A percentile compares a stretch with the other conserved stretches of the same genome.
phyloP scores from a whole-genome alignment of 2,888 invertebrate genomes.

The Stramonita haemastoma region DNA sequence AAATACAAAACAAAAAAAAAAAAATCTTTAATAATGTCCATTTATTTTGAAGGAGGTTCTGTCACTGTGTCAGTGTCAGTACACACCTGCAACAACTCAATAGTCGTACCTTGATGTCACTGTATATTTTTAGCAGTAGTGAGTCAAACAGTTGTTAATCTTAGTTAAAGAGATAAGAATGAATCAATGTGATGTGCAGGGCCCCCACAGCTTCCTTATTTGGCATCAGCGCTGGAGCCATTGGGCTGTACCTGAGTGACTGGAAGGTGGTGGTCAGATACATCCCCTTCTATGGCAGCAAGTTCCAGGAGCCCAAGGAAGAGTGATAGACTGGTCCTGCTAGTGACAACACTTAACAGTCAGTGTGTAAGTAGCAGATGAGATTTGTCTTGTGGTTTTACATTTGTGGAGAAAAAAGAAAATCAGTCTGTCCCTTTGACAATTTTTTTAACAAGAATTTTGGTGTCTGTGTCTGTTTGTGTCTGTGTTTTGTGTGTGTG shows the following conservation, averaged over 20 bases:
- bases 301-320: constrained; percentile 44
- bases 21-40: no score
- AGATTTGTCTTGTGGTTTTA: neutral
- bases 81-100: no score
- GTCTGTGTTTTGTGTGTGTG: no score
- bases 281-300: constrained; percentile 52
- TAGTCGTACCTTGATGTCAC: no score
- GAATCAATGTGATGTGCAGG: constrained; percentile 36
- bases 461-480: no score
- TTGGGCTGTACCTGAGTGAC: constrained; percentile 51
- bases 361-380: constrained; percentile 5
- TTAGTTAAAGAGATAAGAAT: no score
- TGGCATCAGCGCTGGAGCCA: constrained; percentile 41
- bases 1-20: no score
- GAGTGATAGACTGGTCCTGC: constrained; percentile 19
- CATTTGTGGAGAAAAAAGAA: neutral
- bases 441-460: neutral
- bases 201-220: constrained; percentile 43
- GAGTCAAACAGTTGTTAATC: no score
- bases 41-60: no score
- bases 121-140: no score
- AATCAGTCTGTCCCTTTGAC: neutral
- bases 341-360: no score
- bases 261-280: constrained; percentile 50
- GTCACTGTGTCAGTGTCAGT: no score